Base-by-base conservation (phyloP, 2,888 invertebrate genomes). In the Rugalucina vietnamica region DNA sequence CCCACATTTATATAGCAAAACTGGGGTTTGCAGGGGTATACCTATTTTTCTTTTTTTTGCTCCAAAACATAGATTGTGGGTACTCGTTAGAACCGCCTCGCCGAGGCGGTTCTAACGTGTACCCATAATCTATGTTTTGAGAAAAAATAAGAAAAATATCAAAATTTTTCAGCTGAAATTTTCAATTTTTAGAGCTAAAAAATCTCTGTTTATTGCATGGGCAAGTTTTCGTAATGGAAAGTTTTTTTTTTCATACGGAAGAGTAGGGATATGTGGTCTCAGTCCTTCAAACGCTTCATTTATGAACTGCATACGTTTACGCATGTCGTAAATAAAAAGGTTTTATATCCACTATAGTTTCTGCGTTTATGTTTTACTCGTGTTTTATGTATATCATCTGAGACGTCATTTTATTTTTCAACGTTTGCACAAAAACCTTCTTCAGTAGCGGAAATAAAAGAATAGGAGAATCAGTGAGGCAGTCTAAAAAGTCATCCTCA, bases 261-360 rank as follows among this genome's bases (percentile, higher is more conserved):
- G 95, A 0, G 98, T 98, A 0, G 99, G 99, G 90, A 99, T 98
- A 95, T 98, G 98, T 0, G 98, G 97, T 14, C 99, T 96, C 0
- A 99, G 96, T 29, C 96, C 98, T 82, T 99, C 98, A 95, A 99
- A 99, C 0, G 99, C 99, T 93, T 99, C 98, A 95, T 99, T 99
- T 93, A 99, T 99, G 86, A 97, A 98, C 95, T 98, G 98, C 99
- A 99, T 99, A 32, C 99, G 96, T 65, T 98, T 96, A 14, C 99
- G 99, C 98, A 93, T 99, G 98, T 0, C 99, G 96, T 94, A 99
- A 98, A 92, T 98, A 98, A 18, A 98, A 97, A 95, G 97, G 97
- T 98, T 94, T 97, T 98, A 91, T 97, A 97, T 74, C 96, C 97
- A 91, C 97, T 97, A 91, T 97, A 97, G 79, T 96, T 89, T 71